Percentiles rank a stretch among this genome's conserved stretches.
Evolutionary conservation across 1,140 invertebrate species (phyloP).

Genomic region (Gryon sp.): DNA sequence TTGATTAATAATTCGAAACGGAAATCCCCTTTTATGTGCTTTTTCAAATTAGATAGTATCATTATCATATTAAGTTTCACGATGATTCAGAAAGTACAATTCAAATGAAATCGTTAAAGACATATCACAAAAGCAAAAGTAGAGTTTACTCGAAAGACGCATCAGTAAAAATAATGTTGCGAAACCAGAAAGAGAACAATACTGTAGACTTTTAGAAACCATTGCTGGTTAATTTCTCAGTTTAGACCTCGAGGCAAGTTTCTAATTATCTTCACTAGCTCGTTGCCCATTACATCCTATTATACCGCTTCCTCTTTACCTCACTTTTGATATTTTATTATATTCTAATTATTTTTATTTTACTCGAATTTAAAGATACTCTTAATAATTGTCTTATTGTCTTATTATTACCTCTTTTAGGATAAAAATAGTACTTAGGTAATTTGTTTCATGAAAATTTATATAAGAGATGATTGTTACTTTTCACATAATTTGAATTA

Average conservation of each 20-base stretch:
- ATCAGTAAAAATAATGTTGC: background rate
- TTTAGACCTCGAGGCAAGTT: slow-evolving; percentile 62
- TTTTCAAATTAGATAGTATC: no score
- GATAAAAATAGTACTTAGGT: slow-evolving; percentile 13
- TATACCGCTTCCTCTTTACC: slow-evolving; percentile 47
- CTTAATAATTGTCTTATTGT: slow-evolving; percentile 30
- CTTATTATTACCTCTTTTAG: slow-evolving; percentile 31
- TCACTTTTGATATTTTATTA: slow-evolving; percentile 51
- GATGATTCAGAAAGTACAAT: no score
- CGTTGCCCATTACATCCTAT: slow-evolving; percentile 30
- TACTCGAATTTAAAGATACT: slow-evolving; percentile 15
- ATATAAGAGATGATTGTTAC: slow-evolving; percentile 25
- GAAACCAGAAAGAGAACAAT: background rate
- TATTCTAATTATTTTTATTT: slow-evolving; percentile 51
- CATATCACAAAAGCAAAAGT: no score
- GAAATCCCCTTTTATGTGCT: no score
- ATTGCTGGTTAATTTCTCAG: slow-evolving; percentile 3
- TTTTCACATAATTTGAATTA: slow-evolving; percentile 23
- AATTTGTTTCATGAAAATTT: slow-evolving; percentile 14
- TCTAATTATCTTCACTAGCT: slow-evolving; percentile 68
- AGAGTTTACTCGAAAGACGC: background rate
- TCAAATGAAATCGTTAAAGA: no score
- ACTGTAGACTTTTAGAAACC: background rate
- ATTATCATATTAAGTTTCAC: no score
- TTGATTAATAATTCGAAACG: no score